Evolutionary conservation across 53 echinoderm and acorn worm species (phyloP).

Genomic region (Stichopus horrens): DNA sequence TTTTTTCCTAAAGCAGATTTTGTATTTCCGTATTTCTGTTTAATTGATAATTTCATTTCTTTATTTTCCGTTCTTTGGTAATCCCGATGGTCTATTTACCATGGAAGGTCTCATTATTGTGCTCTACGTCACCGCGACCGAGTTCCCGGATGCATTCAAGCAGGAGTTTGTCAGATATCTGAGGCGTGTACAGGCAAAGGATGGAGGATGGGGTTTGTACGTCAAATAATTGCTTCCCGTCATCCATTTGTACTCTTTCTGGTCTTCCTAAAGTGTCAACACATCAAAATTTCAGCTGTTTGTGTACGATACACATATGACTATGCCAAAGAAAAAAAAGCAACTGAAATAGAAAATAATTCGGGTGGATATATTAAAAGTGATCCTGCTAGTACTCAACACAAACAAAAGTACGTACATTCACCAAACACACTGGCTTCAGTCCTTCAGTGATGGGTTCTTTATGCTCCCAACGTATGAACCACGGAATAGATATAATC

Average conservation of each 20-base stretch:
- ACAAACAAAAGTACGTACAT: too few relatives aligned
- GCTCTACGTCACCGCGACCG: slow-evolving; percentile 77
- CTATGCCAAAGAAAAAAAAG: too few relatives aligned
- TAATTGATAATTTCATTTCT: neutral
- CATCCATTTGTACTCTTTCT: neutral
- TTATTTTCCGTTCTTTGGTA: neutral
- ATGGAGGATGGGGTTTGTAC: slow-evolving; percentile 97
- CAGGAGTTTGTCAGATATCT: slow-evolving; percentile 88
- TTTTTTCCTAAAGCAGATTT: neutral
- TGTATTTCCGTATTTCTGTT: neutral
- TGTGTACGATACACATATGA: too few relatives aligned
- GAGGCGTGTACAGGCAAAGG: slow-evolving; percentile 77
- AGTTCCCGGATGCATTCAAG: slow-evolving; percentile 70
- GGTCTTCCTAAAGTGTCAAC: too few relatives aligned
- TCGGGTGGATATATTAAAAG: too few relatives aligned
- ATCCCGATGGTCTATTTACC: neutral
- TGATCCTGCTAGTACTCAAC: too few relatives aligned
- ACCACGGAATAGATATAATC: too few relatives aligned
- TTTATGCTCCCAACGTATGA: too few relatives aligned
- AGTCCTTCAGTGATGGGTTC: too few relatives aligned
- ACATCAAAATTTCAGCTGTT: too few relatives aligned
- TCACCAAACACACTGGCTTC: too few relatives aligned
- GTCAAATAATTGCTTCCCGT: slow-evolving; percentile 19
- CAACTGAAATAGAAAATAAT: too few relatives aligned
- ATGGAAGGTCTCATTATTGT: slow-evolving; percentile 78